These are phyloP conservation scores for Microtus ochrogaster DNA, from an alignment of 2,113 vertebrate genomes.

Conservation along the genomic window DNA sequence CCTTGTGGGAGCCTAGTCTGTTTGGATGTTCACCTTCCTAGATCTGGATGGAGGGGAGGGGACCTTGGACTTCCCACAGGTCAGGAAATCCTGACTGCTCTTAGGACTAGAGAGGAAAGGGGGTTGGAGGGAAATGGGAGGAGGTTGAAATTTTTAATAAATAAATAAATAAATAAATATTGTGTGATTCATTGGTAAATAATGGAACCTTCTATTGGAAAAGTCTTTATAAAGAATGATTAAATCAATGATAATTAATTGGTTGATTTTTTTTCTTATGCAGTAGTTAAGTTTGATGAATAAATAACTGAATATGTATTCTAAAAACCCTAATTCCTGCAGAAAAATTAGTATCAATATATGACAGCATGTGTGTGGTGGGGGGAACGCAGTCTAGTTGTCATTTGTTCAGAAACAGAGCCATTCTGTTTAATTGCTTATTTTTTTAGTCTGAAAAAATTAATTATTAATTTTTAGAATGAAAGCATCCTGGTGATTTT, in stretches of 20 bases:
- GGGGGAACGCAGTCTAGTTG: background rate
- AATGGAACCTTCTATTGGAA: background rate
- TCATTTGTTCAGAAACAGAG: background rate
- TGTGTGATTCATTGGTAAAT: background rate
- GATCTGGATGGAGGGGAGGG: too few relatives aligned
- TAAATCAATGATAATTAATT: background rate
- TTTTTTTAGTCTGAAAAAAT: background rate
- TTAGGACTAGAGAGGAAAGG: too few relatives aligned
- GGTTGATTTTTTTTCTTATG: background rate
- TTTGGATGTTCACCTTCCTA: too few relatives aligned
- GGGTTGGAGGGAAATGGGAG: too few relatives aligned
- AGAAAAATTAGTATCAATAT: background rate
- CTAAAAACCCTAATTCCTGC: background rate
- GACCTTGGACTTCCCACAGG: too few relatives aligned
- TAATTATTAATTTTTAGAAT: background rate
- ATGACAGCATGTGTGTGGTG: background rate
- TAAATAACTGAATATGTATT: background rate
- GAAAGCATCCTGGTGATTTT: background rate
- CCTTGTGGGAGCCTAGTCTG: too few relatives aligned
- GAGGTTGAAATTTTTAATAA: too few relatives aligned
- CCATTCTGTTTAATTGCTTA: background rate
- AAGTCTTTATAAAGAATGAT: background rate
- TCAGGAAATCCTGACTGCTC: too few relatives aligned
- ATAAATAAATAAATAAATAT: too few relatives aligned
- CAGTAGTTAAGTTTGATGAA: background rate